Conservation (phyloP, 2,113 vertebrate genomes). For the rabbit (Oryctolagus cuniculus) region DNA sequence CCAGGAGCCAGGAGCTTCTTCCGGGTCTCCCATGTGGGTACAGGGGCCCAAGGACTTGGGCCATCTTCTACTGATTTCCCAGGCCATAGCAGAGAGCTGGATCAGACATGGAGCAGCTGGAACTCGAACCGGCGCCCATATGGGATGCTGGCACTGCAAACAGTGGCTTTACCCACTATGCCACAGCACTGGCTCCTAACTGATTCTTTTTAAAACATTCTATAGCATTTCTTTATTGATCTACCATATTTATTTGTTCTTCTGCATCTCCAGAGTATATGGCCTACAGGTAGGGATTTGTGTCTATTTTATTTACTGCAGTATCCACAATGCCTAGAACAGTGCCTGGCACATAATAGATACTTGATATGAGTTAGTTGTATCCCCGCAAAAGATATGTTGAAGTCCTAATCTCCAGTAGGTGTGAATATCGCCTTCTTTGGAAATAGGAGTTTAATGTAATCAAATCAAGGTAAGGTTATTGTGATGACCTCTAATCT, state of each 20-base stretch:
- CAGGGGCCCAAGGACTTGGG: no score
- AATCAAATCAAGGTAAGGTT: slow-evolving; percentile 13
- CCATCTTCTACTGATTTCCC: no score
- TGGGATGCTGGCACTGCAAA: no score
- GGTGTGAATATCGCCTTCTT: slow-evolving; percentile 29
- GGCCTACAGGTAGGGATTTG: not conserved
- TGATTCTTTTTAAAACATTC: not conserved
- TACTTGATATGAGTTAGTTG: not conserved
- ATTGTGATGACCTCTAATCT: slow-evolving; percentile 3
- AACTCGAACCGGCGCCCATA: no score
- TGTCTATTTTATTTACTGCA: not conserved
- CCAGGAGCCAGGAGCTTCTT: no score
- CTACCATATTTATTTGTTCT: not conserved
- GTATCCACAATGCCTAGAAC: not conserved
- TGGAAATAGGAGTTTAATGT: slow-evolving; percentile 32
- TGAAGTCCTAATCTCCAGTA: slow-evolving; percentile 12
- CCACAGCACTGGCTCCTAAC: no score
- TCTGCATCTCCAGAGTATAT: slow-evolving; percentile 22
- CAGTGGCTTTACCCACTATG: no score
- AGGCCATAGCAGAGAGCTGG: no score
- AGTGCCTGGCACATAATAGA: not conserved
- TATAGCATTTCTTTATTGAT: slow-evolving; percentile 2
- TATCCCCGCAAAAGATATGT: not conserved
- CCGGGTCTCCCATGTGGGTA: no score
- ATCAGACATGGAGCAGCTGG: no score